Evolutionary conservation across 2,113 vertebrate genomes (phyloP).

Genomic region (Tinamus guttatus): DNA sequence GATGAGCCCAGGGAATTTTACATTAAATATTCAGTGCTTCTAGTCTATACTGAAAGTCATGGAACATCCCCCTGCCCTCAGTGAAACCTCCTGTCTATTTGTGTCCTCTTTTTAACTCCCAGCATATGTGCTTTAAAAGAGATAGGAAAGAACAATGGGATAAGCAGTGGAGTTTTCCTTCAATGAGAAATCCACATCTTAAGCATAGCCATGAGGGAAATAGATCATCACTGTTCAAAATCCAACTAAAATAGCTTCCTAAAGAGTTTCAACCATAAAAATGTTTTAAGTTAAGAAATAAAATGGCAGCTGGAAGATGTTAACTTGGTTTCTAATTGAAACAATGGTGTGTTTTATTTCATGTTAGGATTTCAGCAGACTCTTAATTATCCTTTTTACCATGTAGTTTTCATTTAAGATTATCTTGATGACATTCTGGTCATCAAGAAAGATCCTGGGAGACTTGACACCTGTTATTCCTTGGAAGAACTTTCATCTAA

Average conservation of each 20-base stretch:
- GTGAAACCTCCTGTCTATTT: not conserved
- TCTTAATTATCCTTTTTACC: constrained; percentile 62
- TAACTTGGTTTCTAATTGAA: constrained; percentile 62
- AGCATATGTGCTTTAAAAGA: not conserved
- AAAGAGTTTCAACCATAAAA: not conserved
- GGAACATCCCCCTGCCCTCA: not conserved
- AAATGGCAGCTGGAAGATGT: constrained; percentile 61
- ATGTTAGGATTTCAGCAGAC: constrained; percentile 50
- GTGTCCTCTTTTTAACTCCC: not conserved
- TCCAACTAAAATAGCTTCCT: not conserved
- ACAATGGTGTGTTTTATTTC: constrained; percentile 47
- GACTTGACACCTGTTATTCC: constrained; percentile 39
- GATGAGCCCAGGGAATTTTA: not conserved
- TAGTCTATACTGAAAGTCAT: not conserved
- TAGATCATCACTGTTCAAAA: not conserved
- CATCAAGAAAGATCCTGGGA: constrained; percentile 11
- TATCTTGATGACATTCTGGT: constrained; percentile 42
- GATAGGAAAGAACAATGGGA: not conserved
- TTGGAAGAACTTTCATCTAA: not conserved
- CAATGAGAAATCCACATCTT: constrained; percentile 8
- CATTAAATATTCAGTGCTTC: not conserved
- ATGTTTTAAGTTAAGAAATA: not conserved
- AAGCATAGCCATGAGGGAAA: not conserved
- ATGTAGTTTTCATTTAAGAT: constrained; percentile 37
- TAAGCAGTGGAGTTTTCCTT: not conserved